A percentile compares a stretch with the other conserved stretches of the same genome.
These are phyloP conservation scores for Sebastes taczanowskii DNA, from an alignment of 2,797 vertebrate genomes.

Conservation along the genomic window DNA sequence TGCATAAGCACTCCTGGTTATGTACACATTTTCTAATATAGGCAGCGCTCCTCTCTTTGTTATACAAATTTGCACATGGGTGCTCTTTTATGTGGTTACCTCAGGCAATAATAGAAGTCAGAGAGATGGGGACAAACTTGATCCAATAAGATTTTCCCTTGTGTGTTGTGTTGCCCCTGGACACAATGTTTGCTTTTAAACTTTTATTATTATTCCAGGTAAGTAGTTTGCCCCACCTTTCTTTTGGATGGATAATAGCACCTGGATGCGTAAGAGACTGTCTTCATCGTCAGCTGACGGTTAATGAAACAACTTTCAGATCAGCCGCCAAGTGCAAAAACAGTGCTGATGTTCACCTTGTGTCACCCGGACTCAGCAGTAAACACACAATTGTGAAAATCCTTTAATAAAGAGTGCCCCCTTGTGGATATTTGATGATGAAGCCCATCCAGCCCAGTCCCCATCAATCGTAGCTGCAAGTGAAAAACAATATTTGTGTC, in stretches of 20 bases:
- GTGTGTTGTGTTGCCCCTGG: constrained; percentile 9
- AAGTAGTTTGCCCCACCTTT: constrained; percentile 11
- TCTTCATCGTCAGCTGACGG: background rate
- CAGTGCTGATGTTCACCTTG: background rate
- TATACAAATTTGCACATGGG: background rate
- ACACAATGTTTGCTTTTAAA: constrained; percentile 32
- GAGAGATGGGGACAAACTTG: constrained; percentile 14
- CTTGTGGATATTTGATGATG: constrained; percentile 42
- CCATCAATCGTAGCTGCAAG: background rate
- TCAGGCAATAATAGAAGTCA: constrained; percentile 27
- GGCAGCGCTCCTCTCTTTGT: background rate
- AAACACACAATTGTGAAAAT: constrained; percentile 1
- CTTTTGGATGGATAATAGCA: constrained; percentile 6
- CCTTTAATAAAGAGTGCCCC: constrained; percentile 33
- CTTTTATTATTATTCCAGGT: constrained; percentile 4
- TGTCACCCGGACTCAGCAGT: background rate
- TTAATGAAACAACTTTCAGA: background rate
- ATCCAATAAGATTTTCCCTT: background rate
- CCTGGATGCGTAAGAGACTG: background rate
- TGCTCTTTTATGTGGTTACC: constrained; percentile 26
- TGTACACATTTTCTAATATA: constrained; percentile 29
- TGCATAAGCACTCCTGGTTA: background rate
- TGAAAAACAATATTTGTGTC: background rate
- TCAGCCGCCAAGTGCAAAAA: background rate
- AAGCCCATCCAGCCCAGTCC: background rate